A percentile compares a stretch with the other conserved stretches of the same genome.
Conservation (phyloP, 2,113 vertebrate species). For the Pleuronectes platessa region DNA sequence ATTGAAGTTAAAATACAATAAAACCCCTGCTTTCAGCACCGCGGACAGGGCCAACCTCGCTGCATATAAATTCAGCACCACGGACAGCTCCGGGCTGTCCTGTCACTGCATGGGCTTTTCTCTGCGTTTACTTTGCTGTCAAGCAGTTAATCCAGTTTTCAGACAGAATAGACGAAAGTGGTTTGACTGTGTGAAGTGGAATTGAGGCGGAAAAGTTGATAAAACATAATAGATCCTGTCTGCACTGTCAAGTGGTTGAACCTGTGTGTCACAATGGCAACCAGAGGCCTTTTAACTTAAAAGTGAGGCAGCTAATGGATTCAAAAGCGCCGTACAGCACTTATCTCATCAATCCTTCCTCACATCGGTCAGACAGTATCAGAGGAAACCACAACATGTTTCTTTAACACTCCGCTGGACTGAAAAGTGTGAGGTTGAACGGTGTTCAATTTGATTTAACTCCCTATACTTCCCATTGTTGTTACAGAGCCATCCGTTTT, state of each 20-base stretch:
- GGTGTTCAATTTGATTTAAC: slow-evolving; percentile 51
- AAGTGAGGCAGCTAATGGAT: slow-evolving; percentile 70
- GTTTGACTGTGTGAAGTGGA: slow-evolving; percentile 13
- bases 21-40: slow-evolving; percentile 40
- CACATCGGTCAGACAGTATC: slow-evolving; percentile 37
- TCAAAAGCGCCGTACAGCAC: slow-evolving; percentile 48
- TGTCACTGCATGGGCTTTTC: slow-evolving; percentile 10
- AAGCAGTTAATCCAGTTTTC: slow-evolving; percentile 5
- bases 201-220: slow-evolving; percentile 18
- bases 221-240: slow-evolving; percentile 26
- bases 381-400: slow-evolving; percentile 50
- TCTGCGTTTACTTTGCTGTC: slow-evolving; percentile 23
- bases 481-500: slow-evolving; percentile 1
- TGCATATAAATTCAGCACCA: slow-evolving; percentile 17
- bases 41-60: slow-evolving; percentile 24
- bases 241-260: slow-evolving; percentile 16
- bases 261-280: slow-evolving; percentile 31
- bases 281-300: slow-evolving; percentile 58
- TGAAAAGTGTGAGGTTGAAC: slow-evolving; percentile 25
- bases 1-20: slow-evolving; percentile 1
- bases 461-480: slow-evolving; percentile 9
- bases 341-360: slow-evolving; percentile 60
- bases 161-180: slow-evolving; percentile 30
- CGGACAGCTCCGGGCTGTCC: slow-evolving; percentile 40
- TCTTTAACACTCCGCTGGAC: slow-evolving; percentile 44